phyloP scores from a whole-genome alignment of 1,140 invertebrate species.

The Drosophila gunungcola region DNA sequence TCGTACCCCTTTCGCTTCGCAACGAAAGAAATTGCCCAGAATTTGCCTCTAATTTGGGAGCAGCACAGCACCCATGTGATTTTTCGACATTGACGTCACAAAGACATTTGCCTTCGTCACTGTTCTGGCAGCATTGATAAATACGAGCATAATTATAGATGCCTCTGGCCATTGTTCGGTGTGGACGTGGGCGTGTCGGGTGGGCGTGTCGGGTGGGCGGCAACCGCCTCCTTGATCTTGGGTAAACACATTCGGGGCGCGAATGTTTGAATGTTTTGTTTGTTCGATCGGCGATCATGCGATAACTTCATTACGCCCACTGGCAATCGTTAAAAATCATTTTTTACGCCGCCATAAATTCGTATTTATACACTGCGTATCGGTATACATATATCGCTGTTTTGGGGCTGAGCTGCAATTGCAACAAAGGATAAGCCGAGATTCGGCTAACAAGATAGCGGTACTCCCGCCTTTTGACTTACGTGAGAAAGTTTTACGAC shows the following conservation, averaged over 20 bases:
- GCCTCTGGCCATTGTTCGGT: slow-evolving; percentile 6
- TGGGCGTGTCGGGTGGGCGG: slow-evolving; percentile 20
- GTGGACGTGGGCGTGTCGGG: not conserved
- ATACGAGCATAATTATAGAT: slow-evolving; percentile 27
- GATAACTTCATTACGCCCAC: slow-evolving; percentile 41
- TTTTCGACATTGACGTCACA: slow-evolving; percentile 43
- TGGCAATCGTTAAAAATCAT: slow-evolving; percentile 38
- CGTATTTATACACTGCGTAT: slow-evolving; percentile 33
- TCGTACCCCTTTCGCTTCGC: slow-evolving; percentile 1
- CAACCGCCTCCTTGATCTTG: slow-evolving; percentile 16
- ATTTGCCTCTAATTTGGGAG: slow-evolving; percentile 1
- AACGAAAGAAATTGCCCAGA: slow-evolving; percentile 5
- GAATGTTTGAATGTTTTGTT: slow-evolving; percentile 43
- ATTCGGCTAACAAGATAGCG: slow-evolving; percentile 47
- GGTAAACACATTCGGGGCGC: not conserved
- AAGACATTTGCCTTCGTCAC: slow-evolving; percentile 45
- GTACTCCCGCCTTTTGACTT: slow-evolving; percentile 63
- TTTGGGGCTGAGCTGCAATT: slow-evolving; percentile 1
- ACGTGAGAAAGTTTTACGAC: slow-evolving; percentile 78
- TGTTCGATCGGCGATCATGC: slow-evolving; percentile 27
- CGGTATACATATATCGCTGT: not conserved
- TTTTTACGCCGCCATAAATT: slow-evolving; percentile 46
- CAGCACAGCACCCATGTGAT: slow-evolving; percentile 25
- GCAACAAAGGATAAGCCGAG: slow-evolving; percentile 42
- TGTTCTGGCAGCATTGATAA: slow-evolving; percentile 2